Conservation (phyloP, 2,797 vertebrate genomes). For the Paramormyrops hopkinsi region DNA sequence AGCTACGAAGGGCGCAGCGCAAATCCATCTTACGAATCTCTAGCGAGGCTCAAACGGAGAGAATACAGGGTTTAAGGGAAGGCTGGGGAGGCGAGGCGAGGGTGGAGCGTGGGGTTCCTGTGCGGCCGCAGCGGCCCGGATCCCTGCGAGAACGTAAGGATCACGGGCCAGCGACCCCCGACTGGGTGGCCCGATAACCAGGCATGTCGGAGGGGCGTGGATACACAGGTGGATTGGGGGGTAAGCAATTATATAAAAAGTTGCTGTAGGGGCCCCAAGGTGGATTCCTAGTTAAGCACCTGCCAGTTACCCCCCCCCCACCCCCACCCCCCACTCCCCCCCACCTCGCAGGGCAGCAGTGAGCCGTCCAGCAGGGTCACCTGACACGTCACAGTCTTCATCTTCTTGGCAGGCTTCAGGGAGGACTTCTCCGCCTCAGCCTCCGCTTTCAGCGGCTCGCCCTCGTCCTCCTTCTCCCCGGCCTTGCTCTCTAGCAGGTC, state of each 20-base stretch:
- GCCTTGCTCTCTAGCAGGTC: conserved; percentile 47
- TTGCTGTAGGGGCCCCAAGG: no score
- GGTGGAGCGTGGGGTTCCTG: neutral
- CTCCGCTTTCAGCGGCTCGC: conserved; percentile 62
- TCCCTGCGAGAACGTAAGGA: neutral
- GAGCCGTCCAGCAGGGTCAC: conserved; percentile 81
- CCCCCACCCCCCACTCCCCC: conserved; percentile 65
- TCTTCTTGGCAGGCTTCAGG: conserved; percentile 77
- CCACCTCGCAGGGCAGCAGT: conserved; percentile 81
- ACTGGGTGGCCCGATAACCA: neutral
- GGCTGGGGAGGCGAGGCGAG: neutral
- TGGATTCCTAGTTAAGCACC: no score
- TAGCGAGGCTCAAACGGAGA: neutral
- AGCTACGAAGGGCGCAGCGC: neutral
- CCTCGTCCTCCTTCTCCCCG: conserved; percentile 52
- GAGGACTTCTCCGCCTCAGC: conserved; percentile 54
- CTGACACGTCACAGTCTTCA: conserved; percentile 81
- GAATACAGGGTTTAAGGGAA: neutral
- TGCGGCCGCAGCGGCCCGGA: neutral
- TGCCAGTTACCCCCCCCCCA: neutral
- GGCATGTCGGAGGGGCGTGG: neutral
- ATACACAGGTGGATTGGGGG: neutral
- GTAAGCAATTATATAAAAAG: no score
- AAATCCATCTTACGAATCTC: neutral
- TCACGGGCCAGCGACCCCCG: neutral